Conservation (phyloP, 2,888 invertebrate genomes). For the Helicoverpa assulta region DNA sequence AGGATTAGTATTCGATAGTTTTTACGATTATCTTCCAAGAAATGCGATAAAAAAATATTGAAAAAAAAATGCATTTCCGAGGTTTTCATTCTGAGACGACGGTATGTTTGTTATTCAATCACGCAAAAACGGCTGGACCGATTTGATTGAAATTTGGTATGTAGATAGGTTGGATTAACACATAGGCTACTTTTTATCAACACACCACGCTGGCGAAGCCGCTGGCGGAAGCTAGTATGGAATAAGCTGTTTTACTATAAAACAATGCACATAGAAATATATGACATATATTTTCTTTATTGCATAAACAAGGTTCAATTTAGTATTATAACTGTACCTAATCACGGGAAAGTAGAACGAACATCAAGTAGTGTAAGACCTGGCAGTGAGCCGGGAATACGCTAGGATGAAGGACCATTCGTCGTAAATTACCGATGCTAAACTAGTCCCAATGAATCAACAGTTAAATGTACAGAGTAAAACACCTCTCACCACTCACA, state of each 20-base stretch:
- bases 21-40: too few relatives aligned
- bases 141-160: too few relatives aligned
- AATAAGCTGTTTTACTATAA: neutral
- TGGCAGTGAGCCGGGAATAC: slow-evolving; percentile 20
- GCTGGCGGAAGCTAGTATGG: neutral
- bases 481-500: slow-evolving; percentile 16
- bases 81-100: too few relatives aligned
- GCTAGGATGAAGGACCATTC: slow-evolving; percentile 13
- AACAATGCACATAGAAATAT: neutral
- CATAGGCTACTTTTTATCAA: too few relatives aligned
- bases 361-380: slow-evolving; percentile 22
- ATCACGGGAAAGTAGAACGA: slow-evolving; percentile 10
- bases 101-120: too few relatives aligned
- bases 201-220: too few relatives aligned
- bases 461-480: slow-evolving; percentile 32
- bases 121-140: too few relatives aligned
- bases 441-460: slow-evolving; percentile 46
- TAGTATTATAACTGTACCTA: slow-evolving; percentile 23
- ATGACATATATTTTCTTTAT: slow-evolving; percentile 14
- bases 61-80: too few relatives aligned
- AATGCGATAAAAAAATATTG: too few relatives aligned
- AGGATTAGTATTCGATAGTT: too few relatives aligned
- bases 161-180: too few relatives aligned
- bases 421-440: slow-evolving; percentile 43
- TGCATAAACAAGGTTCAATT: slow-evolving; percentile 10